Evolutionary conservation across 1,140 invertebrate genomes (phyloP), one percentile per base, ranked within the genome.

Genomic region (Mya arenaria): DNA sequence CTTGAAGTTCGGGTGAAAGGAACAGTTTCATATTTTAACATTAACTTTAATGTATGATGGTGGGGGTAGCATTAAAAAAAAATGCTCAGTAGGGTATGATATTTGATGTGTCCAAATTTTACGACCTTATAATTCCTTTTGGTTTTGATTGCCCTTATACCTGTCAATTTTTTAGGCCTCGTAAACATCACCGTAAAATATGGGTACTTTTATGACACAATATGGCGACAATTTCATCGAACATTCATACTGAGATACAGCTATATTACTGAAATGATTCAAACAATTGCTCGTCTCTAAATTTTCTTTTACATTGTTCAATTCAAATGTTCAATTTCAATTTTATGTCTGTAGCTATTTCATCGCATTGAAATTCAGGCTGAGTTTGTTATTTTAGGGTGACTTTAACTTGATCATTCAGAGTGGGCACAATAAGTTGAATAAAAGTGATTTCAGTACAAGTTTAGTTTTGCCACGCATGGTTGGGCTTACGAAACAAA

Each of bases 171-270:
- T 78, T 56, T 25, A 28, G 36, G 34, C 32, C 60, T 68, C 75
- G 68, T 78, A 78, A 78, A 78, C 68, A 78, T 78, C 56, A 56
- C 75, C 68, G 58, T 78, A 44, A 78, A 68, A 78, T 78, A 78
- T 78, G 75, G 75, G 75, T 32, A 44, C 44, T 68, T 78, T 78
- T 68, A 78, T 68, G 44, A 68, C 63, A 25, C 44, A 52, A 63
- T 41, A 52, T 4, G 19, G 48, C 48, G 19, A 23, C 25, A n/a
- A 52, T 52, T 52, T 52, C 25, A 52, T n/a, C 25, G 17, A 17
- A 17, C 19, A 52, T 52, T 52, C 48, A 52, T 52, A 23, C 48
- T 52, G 48, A 52, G 48, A 52, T 52, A 23, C 19, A 52, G 19
- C 48, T 52, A n/a, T 52, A 23, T 52, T n/a, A n/a, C n/a, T n/a